Base-by-base conservation (phyloP, 2,113 vertebrate genomes). In the Pipra filicauda region DNA sequence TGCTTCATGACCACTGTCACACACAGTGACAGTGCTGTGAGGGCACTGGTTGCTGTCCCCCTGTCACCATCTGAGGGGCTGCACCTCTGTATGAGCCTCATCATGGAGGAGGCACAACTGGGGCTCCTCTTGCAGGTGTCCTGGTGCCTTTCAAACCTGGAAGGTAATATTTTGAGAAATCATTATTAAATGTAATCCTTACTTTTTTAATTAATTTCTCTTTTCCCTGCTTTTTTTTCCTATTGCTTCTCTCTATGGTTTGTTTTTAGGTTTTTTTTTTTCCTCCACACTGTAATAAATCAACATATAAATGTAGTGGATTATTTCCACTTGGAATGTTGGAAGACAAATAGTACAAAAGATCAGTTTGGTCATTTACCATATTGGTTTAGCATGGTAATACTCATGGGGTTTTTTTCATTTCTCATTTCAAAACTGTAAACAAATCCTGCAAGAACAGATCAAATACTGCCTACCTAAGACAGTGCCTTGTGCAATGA, bases 321-420 rank as follows among this genome's bases (percentile, higher is more conserved):
- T 95, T 88, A 93, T 94, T 95, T 97, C 96, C 97, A 98, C 97
- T 95, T 96, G 96, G 95, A 97, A 95, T 89, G 73, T 35, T 94
- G 96, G 97, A 97, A 98, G 95, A 98, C 86, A 90, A 95, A 88
- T 92, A 93, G 94, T 91, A 94, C 85, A 67, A 28, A 91, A 97
- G 88, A 98, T 97, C 93, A 94, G 88, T 91, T 96, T 97, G 97
- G 98, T 98, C 97, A 98, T 90, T 97, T 96, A 85, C 83, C 88
- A 80, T 97, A 97, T 96, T 91, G 88, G 69, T 87, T 92, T 93
- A 96, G 76, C 76, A 69, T 85, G 76, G 91, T 74, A 89, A 95
- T 90, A 52, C 72, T 74, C 44, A 8, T 78, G 85, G 57, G 28
- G 15, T 6, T 41, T 94, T 88, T 92, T 89, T 41, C 43, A 74